A percentile compares a stretch with the other conserved stretches of the same genome.
Conservation (phyloP, 2,797 vertebrate genomes). For the Myotis daubentonii region DNA sequence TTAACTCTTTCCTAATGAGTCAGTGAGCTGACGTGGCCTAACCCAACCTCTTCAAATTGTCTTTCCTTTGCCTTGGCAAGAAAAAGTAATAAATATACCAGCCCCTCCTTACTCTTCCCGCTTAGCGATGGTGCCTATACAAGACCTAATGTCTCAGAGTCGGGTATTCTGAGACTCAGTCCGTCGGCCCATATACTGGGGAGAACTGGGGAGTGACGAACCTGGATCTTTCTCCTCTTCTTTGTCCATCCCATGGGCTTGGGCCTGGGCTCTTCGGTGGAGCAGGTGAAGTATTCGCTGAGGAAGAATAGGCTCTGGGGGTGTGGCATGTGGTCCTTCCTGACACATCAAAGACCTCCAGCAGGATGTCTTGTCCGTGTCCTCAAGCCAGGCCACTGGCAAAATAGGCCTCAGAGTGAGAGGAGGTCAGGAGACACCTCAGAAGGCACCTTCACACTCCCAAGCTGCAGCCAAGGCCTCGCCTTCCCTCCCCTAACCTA, state of each 20-base stretch:
- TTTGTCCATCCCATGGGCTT: background rate
- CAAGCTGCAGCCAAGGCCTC: background rate
- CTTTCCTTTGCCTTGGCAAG: background rate
- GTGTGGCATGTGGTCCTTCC: background rate
- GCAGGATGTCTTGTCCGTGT: background rate
- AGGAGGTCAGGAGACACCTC: background rate
- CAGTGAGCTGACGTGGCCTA: background rate
- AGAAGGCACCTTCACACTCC: background rate
- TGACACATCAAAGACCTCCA: background rate
- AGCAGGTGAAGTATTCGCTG: background rate
- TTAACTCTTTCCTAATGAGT: background rate
- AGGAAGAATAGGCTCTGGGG: background rate
- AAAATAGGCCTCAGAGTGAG: background rate
- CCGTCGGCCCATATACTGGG: accelerated
- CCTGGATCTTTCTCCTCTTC: background rate
- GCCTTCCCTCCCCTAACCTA: background rate
- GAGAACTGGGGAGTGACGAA: background rate
- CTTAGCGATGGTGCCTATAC: background rate
- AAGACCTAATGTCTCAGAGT: background rate
- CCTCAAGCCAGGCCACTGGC: accelerated
- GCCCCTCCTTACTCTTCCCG: background rate
- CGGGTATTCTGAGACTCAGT: background rate
- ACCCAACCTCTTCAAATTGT: background rate
- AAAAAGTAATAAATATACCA: background rate
- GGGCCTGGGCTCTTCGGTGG: background rate